Conservation (phyloP, 2,888 invertebrate genomes). For the Cryptus viduatorius region DNA sequence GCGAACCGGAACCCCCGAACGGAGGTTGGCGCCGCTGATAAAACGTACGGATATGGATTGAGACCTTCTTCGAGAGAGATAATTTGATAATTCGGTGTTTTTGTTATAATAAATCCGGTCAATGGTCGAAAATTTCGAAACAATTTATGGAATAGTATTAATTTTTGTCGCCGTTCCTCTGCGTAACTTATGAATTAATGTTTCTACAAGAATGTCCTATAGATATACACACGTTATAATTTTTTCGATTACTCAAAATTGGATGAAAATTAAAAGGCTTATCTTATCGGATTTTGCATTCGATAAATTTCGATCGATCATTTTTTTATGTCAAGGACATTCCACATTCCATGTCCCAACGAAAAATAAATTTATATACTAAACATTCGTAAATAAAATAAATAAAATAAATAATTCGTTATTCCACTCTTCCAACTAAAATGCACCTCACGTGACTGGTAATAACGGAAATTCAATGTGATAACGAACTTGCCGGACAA, state of each 20-base stretch:
- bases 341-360: not conserved
- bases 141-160: conserved; percentile 59
- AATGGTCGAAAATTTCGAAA: conserved; percentile 73
- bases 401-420: no score
- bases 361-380: not conserved
- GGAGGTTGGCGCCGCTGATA: conserved; percentile 77
- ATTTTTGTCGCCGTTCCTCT: conserved; percentile 73
- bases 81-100: conserved; percentile 75
- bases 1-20: conserved; percentile 77
- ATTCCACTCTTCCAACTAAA: not conserved
- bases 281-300: not conserved
- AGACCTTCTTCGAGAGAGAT: conserved; percentile 75
- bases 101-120: conserved; percentile 76
- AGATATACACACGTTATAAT: conserved; percentile 2
- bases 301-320: not conserved
- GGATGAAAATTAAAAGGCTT: not conserved
- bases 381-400: no score
- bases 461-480: conserved; percentile 26
- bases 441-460: not conserved
- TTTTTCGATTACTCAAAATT: not conserved
- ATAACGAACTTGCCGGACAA: conserved; percentile 58
- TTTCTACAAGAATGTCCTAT: conserved; percentile 74
- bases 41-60: conserved; percentile 71
- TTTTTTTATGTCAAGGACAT: not conserved
- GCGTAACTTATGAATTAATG: conserved; percentile 71